Evolutionary conservation across 2,888 invertebrate species (phyloP).

Genomic region (Limnephilus rhombicus): DNA sequence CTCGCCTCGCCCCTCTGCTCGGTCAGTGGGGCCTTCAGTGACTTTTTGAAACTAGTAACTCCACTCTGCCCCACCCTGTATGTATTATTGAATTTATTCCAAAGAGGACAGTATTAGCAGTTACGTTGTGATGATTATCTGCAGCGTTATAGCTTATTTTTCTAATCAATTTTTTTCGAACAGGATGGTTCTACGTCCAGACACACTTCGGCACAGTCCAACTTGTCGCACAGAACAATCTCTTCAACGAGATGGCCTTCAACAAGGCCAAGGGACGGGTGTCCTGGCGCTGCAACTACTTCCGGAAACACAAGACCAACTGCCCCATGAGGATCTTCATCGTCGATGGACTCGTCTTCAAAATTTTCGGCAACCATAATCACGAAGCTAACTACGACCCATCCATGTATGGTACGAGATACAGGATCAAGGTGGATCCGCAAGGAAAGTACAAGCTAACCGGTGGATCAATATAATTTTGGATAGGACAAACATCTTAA

Average conservation of each 20-base stretch:
- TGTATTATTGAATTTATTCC: too few species aligned
- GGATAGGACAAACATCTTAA: neutral
- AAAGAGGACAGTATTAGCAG: too few species aligned
- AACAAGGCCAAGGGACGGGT: constrained; percentile 36
- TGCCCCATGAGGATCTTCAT: constrained; percentile 55
- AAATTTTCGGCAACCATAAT: constrained; percentile 50
- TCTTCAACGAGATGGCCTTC: constrained; percentile 51
- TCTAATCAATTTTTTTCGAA: neutral
- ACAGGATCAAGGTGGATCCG: constrained; percentile 41
- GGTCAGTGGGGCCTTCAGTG: too few species aligned
- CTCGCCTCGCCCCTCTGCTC: too few species aligned
- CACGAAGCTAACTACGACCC: constrained; percentile 44
- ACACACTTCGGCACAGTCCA: constrained; percentile 43
- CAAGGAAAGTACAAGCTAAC: constrained; percentile 50
- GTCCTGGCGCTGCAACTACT: constrained; percentile 57
- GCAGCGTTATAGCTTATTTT: neutral
- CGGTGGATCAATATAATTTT: neutral
- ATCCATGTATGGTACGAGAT: constrained; percentile 2
- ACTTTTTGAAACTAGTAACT: too few species aligned
- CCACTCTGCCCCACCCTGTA: too few species aligned
- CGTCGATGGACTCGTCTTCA: constrained; percentile 41
- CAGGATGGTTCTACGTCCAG: constrained; percentile 57
- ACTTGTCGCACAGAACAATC: constrained; percentile 48
- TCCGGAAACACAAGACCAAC: constrained; percentile 50
- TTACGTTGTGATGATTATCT: neutral